These are phyloP conservation scores for Drosophila parabipectinata DNA, from an alignment of 1,140 invertebrate species.

Conservation along the genomic window DNA sequence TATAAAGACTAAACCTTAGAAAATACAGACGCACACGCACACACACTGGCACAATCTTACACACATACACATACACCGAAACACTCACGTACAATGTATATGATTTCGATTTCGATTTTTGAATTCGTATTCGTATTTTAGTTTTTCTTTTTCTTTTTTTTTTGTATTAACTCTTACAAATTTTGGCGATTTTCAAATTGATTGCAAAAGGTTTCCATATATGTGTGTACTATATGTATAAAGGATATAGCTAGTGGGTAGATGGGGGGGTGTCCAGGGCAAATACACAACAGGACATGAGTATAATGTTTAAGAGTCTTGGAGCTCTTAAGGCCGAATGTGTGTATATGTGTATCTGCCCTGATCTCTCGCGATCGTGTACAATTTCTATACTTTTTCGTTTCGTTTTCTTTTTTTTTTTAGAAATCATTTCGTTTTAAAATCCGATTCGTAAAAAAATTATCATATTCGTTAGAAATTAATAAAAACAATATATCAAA, in stretches of 20 bases:
- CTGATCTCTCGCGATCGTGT: background rate
- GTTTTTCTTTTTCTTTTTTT: background rate
- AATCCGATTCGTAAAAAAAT: background rate
- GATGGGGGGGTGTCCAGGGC: background rate
- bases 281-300: conserved; percentile 9
- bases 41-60: conserved; percentile 20
- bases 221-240: conserved; percentile 34
- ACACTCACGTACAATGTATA: background rate
- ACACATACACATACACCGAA: background rate
- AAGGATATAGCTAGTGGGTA: conserved; percentile 31
- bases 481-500: conserved; percentile 4
- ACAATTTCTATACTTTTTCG: background rate
- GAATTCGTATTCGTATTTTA: background rate
- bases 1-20: conserved; percentile 30
- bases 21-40: conserved; percentile 11
- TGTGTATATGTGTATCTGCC: background rate
- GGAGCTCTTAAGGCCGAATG: background rate
- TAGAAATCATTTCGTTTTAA: background rate
- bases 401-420: background rate
- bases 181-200: conserved; percentile 62
- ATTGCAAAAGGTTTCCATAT: conserved; percentile 52
- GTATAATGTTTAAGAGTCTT: background rate
- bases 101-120: background rate
- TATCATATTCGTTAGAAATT: background rate
- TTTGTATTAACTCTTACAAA: conserved; percentile 26